These are phyloP conservation scores for Euplagia quadripunctaria DNA, from an alignment of 2,888 invertebrate genomes.

Conservation along the genomic window DNA sequence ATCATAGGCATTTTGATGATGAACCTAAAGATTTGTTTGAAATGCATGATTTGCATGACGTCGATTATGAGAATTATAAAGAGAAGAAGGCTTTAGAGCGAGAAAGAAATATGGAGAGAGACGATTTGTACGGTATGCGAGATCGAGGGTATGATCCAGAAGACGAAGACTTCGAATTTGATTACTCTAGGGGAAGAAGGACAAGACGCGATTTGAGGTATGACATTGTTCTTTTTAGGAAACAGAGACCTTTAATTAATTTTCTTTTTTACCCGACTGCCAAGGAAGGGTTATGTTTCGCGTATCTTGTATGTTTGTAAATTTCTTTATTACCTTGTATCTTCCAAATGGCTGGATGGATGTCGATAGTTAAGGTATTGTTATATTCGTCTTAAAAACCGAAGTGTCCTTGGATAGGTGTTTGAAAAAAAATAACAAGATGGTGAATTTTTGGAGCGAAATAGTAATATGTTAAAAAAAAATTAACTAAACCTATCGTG, in stretches of 20 bases:
- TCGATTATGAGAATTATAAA: conserved; percentile 83
- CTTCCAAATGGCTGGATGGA: too few species aligned
- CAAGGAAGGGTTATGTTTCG: too few species aligned
- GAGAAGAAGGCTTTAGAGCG: conserved; percentile 79
- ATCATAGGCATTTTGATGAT: conserved; percentile 67
- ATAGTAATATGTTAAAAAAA: too few species aligned
- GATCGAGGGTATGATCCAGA: conserved; percentile 80
- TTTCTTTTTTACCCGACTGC: too few species aligned
- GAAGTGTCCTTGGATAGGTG: too few species aligned
- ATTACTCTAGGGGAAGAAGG: conserved; percentile 65
- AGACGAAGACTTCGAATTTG: conserved; percentile 80
- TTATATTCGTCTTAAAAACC: too few species aligned
- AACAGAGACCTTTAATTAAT: neutral
- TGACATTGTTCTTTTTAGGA: neutral
- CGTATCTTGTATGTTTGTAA: too few species aligned
- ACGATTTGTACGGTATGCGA: conserved; percentile 62
- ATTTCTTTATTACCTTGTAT: too few species aligned
- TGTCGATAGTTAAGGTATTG: too few species aligned
- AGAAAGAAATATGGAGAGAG: conserved; percentile 61
- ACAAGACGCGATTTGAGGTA: conserved; percentile 64
- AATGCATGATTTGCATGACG: conserved; percentile 80
- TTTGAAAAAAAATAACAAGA: too few species aligned
- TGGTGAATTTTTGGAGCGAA: too few species aligned
- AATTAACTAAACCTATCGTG: too few species aligned
- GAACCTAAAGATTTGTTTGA: conserved; percentile 77